These are phyloP conservation scores for Xylocampa areola DNA, from an alignment of 2,888 invertebrate species.

Conservation along the genomic window DNA sequence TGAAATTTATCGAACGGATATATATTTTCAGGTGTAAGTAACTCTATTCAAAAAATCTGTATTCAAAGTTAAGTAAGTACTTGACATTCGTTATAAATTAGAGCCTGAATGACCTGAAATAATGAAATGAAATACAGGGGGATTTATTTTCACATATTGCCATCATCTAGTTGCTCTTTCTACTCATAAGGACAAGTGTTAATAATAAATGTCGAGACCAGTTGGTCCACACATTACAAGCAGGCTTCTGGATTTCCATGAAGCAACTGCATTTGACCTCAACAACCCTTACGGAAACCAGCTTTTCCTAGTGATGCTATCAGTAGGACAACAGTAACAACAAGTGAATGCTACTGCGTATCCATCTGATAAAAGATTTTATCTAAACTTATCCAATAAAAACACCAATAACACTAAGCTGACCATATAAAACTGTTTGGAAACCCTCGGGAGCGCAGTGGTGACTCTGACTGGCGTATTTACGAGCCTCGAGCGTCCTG, in stretches of 20 bases:
- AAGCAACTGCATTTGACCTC: constrained; percentile 45
- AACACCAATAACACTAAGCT: constrained; percentile 61
- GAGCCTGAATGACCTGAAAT: too few relatives aligned
- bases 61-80: too few relatives aligned
- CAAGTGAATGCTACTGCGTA: constrained; percentile 23
- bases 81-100: too few relatives aligned
- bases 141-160: constrained; percentile 26
- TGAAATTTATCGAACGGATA: too few relatives aligned
- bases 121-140: too few relatives aligned
- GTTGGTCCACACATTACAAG: constrained; percentile 29
- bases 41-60: too few relatives aligned
- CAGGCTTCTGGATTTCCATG: constrained; percentile 43
- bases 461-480: constrained; percentile 71
- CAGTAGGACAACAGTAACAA: constrained; percentile 18
- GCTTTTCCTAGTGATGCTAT: constrained; percentile 45
- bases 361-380: constrained; percentile 45
- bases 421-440: constrained; percentile 58
- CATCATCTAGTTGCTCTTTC: constrained; percentile 10
- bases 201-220: constrained; percentile 43
- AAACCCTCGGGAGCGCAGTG: constrained; percentile 62
- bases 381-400: constrained; percentile 43
- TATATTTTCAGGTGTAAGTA: too few relatives aligned
- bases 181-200: constrained; percentile 33
- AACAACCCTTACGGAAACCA: constrained; percentile 38
- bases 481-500: constrained; percentile 69